Evolutionary conservation across 2,797 vertebrate species (phyloP).

Genomic region (Thunnus albacares): DNA sequence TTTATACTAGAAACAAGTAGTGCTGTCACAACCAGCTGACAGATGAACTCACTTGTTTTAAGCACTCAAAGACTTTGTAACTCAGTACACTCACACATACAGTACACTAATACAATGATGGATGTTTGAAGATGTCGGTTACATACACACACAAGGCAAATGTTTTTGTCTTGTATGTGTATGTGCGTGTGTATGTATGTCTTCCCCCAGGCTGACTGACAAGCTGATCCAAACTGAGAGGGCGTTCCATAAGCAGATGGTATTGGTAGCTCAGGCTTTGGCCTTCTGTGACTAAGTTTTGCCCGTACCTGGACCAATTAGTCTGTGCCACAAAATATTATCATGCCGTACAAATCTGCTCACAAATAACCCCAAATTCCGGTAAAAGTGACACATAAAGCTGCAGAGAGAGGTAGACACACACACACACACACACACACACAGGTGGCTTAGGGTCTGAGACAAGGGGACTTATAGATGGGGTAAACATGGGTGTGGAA

Average conservation of each 20-base stretch:
- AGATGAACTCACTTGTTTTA: neutral
- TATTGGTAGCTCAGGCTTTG: constrained; percentile 44
- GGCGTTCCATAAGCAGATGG: constrained; percentile 64
- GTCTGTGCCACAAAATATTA: constrained; percentile 53
- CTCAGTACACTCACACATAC: neutral
- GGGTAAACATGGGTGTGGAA: too few species aligned
- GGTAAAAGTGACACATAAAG: constrained; percentile 14
- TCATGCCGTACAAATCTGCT: constrained; percentile 48
- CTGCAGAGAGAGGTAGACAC: too few species aligned
- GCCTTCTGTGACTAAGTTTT: constrained; percentile 58
- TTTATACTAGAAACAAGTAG: neutral
- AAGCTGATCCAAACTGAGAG: constrained; percentile 47
- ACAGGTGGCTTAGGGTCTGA: neutral
- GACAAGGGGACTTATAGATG: too few species aligned
- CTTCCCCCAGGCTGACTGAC: constrained; percentile 40
- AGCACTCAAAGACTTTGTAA: neutral
- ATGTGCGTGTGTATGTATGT: constrained; percentile 4
- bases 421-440: neutral
- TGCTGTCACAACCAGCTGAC: neutral
- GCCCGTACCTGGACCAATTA: constrained; percentile 61
- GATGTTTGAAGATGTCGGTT: constrained; percentile 2
- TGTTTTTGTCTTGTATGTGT: constrained; percentile 4
- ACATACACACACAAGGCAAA: neutral
- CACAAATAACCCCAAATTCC: constrained; percentile 23
- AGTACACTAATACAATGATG: neutral